These are phyloP conservation scores for Pharmacophagus antenor DNA, from an alignment of 2,888 invertebrate genomes.

Conservation along the genomic window DNA sequence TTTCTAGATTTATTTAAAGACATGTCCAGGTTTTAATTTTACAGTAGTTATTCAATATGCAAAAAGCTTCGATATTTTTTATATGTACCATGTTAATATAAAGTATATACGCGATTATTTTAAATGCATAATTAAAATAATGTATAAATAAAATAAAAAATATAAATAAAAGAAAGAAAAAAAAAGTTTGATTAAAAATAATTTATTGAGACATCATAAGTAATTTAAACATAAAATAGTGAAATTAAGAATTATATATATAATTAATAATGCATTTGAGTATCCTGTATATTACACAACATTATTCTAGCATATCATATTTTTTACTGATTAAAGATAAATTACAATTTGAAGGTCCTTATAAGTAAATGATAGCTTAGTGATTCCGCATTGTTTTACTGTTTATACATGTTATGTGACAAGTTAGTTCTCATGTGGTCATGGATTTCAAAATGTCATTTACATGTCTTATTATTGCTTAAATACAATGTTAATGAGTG, in stretches of 20 bases:
- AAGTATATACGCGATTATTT: not conserved
- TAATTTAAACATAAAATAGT: slow-evolving; percentile 29
- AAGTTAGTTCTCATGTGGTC: slow-evolving; percentile 6
- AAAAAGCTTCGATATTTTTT: not conserved
- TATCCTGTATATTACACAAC: slow-evolving; percentile 29
- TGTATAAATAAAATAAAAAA: slow-evolving; percentile 1
- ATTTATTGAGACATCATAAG: slow-evolving; percentile 29
- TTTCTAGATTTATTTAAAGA: too few relatives aligned
- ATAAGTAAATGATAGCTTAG: slow-evolving; percentile 9
- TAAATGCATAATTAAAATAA: not conserved
- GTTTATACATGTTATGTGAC: slow-evolving; percentile 23
- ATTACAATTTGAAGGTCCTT: slow-evolving; percentile 27
- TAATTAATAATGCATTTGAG: slow-evolving; percentile 26
- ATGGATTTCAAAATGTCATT: slow-evolving; percentile 1
- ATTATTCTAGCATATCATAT: slow-evolving; percentile 10
- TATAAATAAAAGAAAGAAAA: slow-evolving; percentile 9
- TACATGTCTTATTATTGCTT: slow-evolving; percentile 16
- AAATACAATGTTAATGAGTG: slow-evolving; percentile 1
- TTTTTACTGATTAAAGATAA: slow-evolving; percentile 24
- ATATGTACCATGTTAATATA: too few relatives aligned
- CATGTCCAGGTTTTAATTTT: too few relatives aligned
- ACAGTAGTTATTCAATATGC: not conserved
- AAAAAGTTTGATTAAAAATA: slow-evolving; percentile 23
- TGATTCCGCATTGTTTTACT: slow-evolving; percentile 12
- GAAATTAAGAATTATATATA: slow-evolving; percentile 14